These are phyloP conservation scores for Tetragnatha montana DNA, from an alignment of 2,888 invertebrate genomes.

Conservation along the genomic window DNA sequence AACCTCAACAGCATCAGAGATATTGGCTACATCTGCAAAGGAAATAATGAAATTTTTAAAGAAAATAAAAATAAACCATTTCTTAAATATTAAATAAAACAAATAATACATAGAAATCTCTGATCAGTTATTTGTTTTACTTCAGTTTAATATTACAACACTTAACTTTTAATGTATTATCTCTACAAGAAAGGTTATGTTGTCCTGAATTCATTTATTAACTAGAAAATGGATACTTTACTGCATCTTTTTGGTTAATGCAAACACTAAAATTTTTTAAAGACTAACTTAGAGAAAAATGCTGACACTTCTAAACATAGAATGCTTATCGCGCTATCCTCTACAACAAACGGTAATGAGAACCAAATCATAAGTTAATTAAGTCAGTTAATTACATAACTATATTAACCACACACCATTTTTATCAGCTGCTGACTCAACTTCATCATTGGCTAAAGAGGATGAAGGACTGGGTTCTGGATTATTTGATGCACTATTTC, in stretches of 20 bases:
- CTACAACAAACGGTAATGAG: background rate
- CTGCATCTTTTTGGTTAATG: no score
- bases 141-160: no score
- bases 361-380: background rate
- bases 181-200: background rate
- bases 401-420: constrained; percentile 48
- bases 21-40: constrained; percentile 62
- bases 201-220: no score
- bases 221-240: no score
- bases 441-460: constrained; percentile 60
- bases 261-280: no score
- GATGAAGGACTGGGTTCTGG: constrained; percentile 65
- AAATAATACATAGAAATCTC: no score
- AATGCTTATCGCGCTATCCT: background rate
- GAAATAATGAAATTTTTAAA: background rate
- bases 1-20: constrained; percentile 55
- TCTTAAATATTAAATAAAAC: no score
- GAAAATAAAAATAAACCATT: no score
- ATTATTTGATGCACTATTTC: constrained; percentile 71
- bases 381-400: background rate
- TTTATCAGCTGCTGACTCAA: constrained; percentile 49
- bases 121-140: no score
- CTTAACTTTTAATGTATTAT: background rate
- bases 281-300: background rate
- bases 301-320: background rate